Evolutionary conservation across 2,888 invertebrate genomes (phyloP).

Genomic region (Folsomia candida): DNA sequence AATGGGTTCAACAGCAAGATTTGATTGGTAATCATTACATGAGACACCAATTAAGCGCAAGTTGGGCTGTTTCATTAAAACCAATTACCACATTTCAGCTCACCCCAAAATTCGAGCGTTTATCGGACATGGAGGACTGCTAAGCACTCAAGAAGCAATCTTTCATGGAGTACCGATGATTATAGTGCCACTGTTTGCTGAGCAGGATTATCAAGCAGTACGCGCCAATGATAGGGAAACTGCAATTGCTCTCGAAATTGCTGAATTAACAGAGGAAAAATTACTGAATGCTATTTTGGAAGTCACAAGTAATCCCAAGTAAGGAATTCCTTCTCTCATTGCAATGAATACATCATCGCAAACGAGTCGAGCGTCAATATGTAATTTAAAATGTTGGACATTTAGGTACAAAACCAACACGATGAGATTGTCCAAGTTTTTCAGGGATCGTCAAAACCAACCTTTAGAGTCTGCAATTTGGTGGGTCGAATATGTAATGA

Average conservation of each 20-base stretch:
- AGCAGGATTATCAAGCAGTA: constrained; percentile 40
- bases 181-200: constrained; percentile 35
- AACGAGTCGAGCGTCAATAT: no score
- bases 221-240: constrained; percentile 24
- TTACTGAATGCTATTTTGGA: constrained; percentile 28
- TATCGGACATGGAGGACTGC: constrained; percentile 40
- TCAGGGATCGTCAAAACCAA: constrained; percentile 23
- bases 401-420: constrained; percentile 32
- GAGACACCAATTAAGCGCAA: no score
- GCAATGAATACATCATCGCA: no score
- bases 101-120: constrained; percentile 31
- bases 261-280: constrained; percentile 20
- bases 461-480: constrained; percentile 33
- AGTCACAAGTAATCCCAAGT: constrained; percentile 26
- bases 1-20: constrained; percentile 37
- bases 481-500: constrained; percentile 29
- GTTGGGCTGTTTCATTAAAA: no score
- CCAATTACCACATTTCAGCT: no score
- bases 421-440: constrained; percentile 17
- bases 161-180: constrained; percentile 32
- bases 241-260: constrained; percentile 36
- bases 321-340: background rate
- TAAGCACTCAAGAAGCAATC: constrained; percentile 37
- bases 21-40: constrained; percentile 26
- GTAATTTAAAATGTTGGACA: background rate